Base-by-base conservation (phyloP, 1,140 invertebrate species). In the Dendroctonus valens region DNA sequence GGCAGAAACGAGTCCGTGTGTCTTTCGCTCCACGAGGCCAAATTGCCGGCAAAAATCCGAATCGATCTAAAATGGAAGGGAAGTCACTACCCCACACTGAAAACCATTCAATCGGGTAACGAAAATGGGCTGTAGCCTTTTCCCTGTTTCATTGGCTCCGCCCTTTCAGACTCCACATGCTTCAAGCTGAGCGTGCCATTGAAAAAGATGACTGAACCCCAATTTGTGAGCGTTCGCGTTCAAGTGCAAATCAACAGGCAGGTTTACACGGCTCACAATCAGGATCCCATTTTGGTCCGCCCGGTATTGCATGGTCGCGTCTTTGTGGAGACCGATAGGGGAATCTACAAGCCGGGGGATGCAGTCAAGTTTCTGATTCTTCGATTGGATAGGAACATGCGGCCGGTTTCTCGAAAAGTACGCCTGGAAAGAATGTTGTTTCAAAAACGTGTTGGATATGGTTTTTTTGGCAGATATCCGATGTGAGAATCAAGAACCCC, bases 321-420 rank as follows among this genome's bases (percentile, higher is more conserved):
- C 6, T 83, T 83, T 50, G 79, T 83, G 11, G 81, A 83, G 72
- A 83, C 82, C 5, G 82, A 83, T 66, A 80, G 81, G 71, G 78
- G 81, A 0, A 79, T 86, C n/a, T 89, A 89, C 72, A 87, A 86
- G 69, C 85, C 86, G 5, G 82, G 84, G 4, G 83, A 87, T 70
- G 79, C 79, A 65, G 82, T 86, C 8, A 81, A 81, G 62, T 81
- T 86, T 42, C 77, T 85, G 52, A 74, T 85, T 42, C 75, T 86
- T 2, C 78, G 79, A 41, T 54, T 86, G 5, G 80, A 80, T 48
- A 77, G 82, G 40, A 77, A 84, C 66, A 70, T 86, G 11, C 78
- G 80, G 66, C 83, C 84, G 11, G 78, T 79, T 72, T 73, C 73
- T 44, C 78, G 78, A 68, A 74, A 70, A 15, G 37, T 38, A 37